A percentile compares a stretch with the other conserved stretches of the same genome.
Conservation (phyloP, 23 tunicate genomes). For the Clavelina lepadiformis region DNA sequence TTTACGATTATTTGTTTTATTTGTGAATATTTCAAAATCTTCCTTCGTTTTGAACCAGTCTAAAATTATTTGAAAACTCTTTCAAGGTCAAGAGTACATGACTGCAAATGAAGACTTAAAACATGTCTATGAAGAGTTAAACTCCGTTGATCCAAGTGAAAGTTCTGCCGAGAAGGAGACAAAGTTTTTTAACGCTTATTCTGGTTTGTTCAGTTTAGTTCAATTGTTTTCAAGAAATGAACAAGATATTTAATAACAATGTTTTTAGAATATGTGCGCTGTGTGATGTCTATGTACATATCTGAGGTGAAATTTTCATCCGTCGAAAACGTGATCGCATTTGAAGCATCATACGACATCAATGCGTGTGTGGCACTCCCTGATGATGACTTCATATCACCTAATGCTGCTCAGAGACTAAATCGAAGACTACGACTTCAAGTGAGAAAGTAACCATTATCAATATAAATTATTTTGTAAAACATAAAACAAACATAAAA, state of each 20-base stretch:
- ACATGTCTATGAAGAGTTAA: constrained; percentile 42
- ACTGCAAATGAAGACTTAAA: constrained; percentile 18
- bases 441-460: too few species aligned
- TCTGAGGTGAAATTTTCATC: constrained; percentile 28
- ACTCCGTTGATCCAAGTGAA: constrained; percentile 55
- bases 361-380: constrained; percentile 52
- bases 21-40: too few species aligned
- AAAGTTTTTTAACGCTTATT: constrained; percentile 49
- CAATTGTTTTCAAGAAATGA: neutral
- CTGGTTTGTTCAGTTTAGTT: constrained; percentile 32
- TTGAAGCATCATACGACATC: constrained; percentile 43
- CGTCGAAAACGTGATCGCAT: constrained; percentile 40
- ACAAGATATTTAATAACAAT: neutral
- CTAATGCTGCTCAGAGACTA: constrained; percentile 45
- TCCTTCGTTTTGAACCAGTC: too few species aligned
- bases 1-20: too few species aligned
- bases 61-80: neutral
- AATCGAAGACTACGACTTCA: constrained; percentile 62
- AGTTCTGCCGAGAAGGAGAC: constrained; percentile 40
- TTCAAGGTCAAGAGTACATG: constrained; percentile 57
- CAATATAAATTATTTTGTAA: too few species aligned
- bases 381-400: constrained; percentile 63
- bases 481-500: too few species aligned
- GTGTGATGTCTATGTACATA: constrained; percentile 43
- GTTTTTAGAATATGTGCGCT: constrained; percentile 44